These are phyloP conservation scores for Vanessa cardui DNA, from an alignment of 2,888 invertebrate species.

Conservation along the genomic window DNA sequence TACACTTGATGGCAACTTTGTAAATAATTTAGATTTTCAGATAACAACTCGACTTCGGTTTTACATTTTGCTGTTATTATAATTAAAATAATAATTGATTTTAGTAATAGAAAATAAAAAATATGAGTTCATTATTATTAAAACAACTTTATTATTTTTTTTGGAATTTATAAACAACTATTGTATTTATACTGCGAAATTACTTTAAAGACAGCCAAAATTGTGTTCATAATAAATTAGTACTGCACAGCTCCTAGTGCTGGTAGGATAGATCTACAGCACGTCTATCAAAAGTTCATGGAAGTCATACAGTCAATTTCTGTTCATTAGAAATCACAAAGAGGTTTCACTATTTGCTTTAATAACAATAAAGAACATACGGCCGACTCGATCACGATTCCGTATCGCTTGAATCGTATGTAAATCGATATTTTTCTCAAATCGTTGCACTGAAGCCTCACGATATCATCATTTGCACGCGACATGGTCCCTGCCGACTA, in stretches of 20 bases:
- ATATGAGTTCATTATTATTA: no score
- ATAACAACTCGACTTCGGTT: constrained; percentile 7
- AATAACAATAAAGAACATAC: constrained; percentile 15
- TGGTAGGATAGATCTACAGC: no score
- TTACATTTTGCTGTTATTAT: neutral
- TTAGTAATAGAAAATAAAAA: neutral
- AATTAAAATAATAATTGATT: neutral
- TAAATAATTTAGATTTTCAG: constrained; percentile 46
- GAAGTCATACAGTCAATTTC: no score
- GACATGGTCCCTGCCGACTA: constrained; percentile 67
- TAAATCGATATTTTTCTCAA: constrained; percentile 74
- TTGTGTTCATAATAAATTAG: no score
- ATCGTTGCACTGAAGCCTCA: constrained; percentile 74
- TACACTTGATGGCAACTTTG: constrained; percentile 48
- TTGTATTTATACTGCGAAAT: no score
- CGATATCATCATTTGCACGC: constrained; percentile 75
- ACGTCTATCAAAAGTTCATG: no score
- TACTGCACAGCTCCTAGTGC: no score
- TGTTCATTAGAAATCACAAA: no score
- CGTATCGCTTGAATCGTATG: constrained; percentile 47
- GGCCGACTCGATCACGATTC: constrained; percentile 22
- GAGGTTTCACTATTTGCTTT: neutral
- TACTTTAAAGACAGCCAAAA: no score
- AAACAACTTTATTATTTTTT: no score
- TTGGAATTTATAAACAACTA: no score